A percentile compares a stretch with the other conserved stretches of the same genome.
Evolutionary conservation across 2,797 vertebrate species (phyloP).

Genomic region (Chelmon rostratus): DNA sequence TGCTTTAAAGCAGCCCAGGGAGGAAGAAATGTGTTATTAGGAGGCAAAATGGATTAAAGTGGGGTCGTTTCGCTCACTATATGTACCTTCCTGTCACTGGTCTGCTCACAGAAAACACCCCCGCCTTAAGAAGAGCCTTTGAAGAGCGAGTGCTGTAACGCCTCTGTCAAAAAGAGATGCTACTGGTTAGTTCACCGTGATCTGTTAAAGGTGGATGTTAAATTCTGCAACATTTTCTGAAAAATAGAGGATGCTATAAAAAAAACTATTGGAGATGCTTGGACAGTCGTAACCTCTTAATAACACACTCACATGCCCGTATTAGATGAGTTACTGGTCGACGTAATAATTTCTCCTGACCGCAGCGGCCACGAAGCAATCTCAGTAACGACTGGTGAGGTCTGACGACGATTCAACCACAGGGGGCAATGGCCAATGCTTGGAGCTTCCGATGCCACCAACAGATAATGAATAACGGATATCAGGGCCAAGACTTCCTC

Average conservation of each 20-base stretch:
- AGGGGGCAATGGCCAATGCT: too few relatives aligned
- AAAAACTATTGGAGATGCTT: neutral
- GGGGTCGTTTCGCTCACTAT: constrained; percentile 37
- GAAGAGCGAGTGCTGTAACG: constrained; percentile 36
- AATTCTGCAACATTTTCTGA: neutral
- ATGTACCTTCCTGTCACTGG: constrained; percentile 29
- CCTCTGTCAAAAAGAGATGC: constrained; percentile 31
- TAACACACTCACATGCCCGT: neutral
- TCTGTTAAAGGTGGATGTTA: neutral
- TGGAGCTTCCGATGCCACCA: too few relatives aligned
- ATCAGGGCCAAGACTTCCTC: too few relatives aligned
- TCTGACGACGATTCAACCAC: too few relatives aligned
- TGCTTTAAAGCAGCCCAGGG: constrained; percentile 37
- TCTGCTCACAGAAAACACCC: constrained; percentile 41
- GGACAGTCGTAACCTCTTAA: too few relatives aligned
- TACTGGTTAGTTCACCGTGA: constrained; percentile 12
- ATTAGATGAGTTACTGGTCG: neutral
- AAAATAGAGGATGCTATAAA: neutral
- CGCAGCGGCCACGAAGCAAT: neutral
- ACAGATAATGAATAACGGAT: too few relatives aligned
- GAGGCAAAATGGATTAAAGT: constrained; percentile 49
- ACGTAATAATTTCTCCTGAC: neutral
- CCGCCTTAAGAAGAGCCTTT: constrained; percentile 35
- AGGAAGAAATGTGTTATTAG: constrained; percentile 45
- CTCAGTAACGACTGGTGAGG: too few relatives aligned